These are phyloP conservation scores for Gortyna flavago DNA, from an alignment of 2,888 invertebrate species.

Conservation along the genomic window DNA sequence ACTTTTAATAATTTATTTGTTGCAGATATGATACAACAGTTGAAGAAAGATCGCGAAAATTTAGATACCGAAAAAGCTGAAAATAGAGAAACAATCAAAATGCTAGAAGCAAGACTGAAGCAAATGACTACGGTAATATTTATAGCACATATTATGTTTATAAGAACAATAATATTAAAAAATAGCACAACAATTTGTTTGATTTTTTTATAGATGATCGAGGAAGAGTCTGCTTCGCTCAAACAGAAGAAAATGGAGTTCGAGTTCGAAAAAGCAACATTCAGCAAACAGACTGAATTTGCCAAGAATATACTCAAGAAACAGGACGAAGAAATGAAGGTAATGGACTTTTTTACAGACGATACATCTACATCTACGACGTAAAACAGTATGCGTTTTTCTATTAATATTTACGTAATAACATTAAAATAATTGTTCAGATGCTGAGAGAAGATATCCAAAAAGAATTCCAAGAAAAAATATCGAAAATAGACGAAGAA, in stretches of 20 bases:
- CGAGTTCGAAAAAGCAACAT: conserved; percentile 91
- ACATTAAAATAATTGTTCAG: conserved; percentile 70
- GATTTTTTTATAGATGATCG: conserved; percentile 78
- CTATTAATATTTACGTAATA: background rate
- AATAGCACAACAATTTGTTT: background rate
- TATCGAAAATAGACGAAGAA: conserved; percentile 82
- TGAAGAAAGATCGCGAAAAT: conserved; percentile 89
- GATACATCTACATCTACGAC: background rate
- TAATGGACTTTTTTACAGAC: conserved; percentile 61
- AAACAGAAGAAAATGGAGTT: conserved; percentile 91
- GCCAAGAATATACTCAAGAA: conserved; percentile 89
- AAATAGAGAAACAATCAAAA: conserved; percentile 87
- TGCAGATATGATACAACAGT: conserved; percentile 88
- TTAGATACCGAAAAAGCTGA: conserved; percentile 90
- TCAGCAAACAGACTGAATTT: conserved; percentile 91
- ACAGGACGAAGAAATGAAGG: conserved; percentile 91
- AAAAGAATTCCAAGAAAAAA: conserved; percentile 85
- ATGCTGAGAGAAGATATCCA: conserved; percentile 84
- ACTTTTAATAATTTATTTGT: background rate
- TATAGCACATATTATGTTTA: no score
- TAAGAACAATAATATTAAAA: background rate
- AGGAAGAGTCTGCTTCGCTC: conserved; percentile 84
- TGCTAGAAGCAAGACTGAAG: conserved; percentile 89
- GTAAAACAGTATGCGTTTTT: background rate
- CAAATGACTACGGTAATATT: conserved; percentile 89